These are phyloP conservation scores for Darevskia mixta DNA, from an alignment of 2,797 vertebrate species.

Conservation along the genomic window DNA sequence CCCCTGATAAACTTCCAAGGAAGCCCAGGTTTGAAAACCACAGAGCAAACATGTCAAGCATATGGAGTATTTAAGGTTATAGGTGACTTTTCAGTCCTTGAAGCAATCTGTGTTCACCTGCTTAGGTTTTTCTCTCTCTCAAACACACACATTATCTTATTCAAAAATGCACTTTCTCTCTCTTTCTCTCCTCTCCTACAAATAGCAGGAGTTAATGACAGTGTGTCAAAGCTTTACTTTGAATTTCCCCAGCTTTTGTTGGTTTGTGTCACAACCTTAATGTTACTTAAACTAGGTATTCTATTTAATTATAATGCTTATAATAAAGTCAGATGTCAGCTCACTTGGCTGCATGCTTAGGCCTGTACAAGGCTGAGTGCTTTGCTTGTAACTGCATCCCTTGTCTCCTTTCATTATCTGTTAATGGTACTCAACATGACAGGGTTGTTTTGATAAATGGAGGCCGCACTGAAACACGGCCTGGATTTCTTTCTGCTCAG, in stretches of 20 bases:
- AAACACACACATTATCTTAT: neutral
- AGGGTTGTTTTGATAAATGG: conserved; percentile 94
- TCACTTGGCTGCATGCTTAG: conserved; percentile 89
- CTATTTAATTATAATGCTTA: conserved; percentile 76
- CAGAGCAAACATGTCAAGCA: neutral
- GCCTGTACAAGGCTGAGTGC: conserved; percentile 89
- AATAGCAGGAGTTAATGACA: conserved; percentile 40
- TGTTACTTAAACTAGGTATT: conserved; percentile 72
- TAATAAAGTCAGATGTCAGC: conserved; percentile 85
- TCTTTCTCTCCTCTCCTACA: neutral
- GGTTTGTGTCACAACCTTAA: conserved; percentile 60
- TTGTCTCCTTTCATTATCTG: conserved; percentile 97
- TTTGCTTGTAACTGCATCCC: conserved; percentile 91
- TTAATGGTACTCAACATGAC: conserved; percentile 97
- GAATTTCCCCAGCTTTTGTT: conserved; percentile 59
- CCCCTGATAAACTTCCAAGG: neutral
- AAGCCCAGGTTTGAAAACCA: neutral
- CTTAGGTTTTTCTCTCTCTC: neutral
- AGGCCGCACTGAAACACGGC: conserved; percentile 90
- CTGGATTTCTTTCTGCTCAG: conserved; percentile 81
- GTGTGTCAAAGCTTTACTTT: conserved; percentile 43
- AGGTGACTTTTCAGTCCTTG: neutral
- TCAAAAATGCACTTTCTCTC: neutral
- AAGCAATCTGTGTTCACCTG: neutral
- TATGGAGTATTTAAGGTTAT: fast-evolving